Evolutionary conservation across 2,113 vertebrate genomes (phyloP), one percentile per base, ranked within the genome.

Genomic region (Nestor notabilis): DNA sequence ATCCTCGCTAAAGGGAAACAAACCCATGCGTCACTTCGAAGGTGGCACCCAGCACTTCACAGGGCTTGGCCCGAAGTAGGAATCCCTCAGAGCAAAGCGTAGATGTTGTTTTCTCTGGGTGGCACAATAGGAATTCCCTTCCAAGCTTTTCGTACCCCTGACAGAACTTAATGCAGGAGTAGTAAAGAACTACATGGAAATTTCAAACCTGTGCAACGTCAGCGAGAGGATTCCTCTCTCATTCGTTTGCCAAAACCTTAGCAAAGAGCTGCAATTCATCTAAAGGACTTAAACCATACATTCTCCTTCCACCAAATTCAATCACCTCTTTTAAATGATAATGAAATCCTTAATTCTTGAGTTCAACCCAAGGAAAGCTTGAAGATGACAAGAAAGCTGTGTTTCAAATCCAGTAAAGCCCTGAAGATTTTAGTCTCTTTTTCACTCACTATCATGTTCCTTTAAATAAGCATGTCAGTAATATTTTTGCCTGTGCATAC

Each of bases 291-390:
- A 37, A 87, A 64, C 58, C 1, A 0, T 5, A 2, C 20, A 19
- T 55, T 87, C 35, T 89, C 64, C 80, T 75, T 80, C 78, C 89
- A 84, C 50, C 29, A 61, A 86, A 37, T 53, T 80, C 17, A 78
- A 92, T 70, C 53, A 66, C 56, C 68, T 87, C 86, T 55, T 90
- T 63, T 76, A 89, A 91, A 89, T 14, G 41, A 83, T 74, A 94
- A 94, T 9, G 18, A 91, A 95, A 95, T 82, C 87, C 82, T 69
- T 46, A 69, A 46, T 41, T 93, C 88, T 92, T 69, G 76, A 84
- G 81, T 52, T 80, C 56, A 43, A 28, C 80, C 93, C 83, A 89
- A 92, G 55, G 43, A 78, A 89, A 94, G 68, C 61, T 43, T 58
- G 86, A 66, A 87, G 72, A 81, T 79, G 83, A 87, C 47, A 82